These are phyloP conservation scores for Drosophila meridionalis DNA, from an alignment of 2,888 invertebrate species.

Conservation along the genomic window DNA sequence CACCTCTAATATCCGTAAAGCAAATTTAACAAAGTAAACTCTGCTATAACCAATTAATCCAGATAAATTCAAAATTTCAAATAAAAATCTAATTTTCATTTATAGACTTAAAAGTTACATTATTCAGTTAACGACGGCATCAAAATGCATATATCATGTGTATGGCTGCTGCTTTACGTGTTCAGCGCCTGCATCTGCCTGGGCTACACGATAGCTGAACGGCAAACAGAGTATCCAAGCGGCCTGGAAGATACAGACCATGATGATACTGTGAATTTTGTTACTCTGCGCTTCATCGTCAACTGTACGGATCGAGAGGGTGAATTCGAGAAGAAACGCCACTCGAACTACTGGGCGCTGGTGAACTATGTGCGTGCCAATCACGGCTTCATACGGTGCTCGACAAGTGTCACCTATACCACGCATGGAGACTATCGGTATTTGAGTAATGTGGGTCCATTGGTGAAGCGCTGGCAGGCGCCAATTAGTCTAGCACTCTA, in stretches of 20 bases:
- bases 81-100: neutral
- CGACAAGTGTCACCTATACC: slow-evolving; percentile 37
- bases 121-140: too few relatives aligned
- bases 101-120: too few relatives aligned
- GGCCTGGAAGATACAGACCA: too few relatives aligned
- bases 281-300: neutral
- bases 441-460: slow-evolving; percentile 75
- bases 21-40: neutral
- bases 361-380: slow-evolving; percentile 45
- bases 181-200: neutral
- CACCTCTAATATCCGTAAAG: neutral
- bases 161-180: neutral
- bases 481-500: slow-evolving; percentile 88
- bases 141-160: neutral
- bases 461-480: slow-evolving; percentile 89
- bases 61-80: neutral
- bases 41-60: neutral
- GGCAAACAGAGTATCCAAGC: neutral
- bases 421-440: slow-evolving; percentile 56
- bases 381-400: slow-evolving; percentile 38
- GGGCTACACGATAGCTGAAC: neutral
- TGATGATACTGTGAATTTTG: too few relatives aligned
- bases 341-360: slow-evolving; percentile 38
- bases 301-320: slow-evolving; percentile 76
- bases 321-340: neutral